These are phyloP conservation scores for Clanis bilineata DNA, from an alignment of 2,888 invertebrate genomes.

Conservation along the genomic window DNA sequence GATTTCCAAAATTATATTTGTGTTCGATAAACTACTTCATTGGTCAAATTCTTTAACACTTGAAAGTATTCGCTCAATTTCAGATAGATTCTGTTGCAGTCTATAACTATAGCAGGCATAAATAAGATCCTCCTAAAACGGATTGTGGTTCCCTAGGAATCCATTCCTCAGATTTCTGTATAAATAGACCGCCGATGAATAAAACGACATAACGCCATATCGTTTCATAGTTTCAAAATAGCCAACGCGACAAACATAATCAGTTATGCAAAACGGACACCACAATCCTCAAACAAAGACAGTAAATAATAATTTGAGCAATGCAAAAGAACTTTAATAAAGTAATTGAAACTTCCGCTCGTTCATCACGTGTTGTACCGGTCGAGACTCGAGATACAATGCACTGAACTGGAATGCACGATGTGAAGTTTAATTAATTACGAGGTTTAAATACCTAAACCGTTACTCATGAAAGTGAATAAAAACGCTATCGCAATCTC, in stretches of 20 bases:
- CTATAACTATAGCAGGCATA: no score
- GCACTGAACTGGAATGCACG: background rate
- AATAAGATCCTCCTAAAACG: no score
- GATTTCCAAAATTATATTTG: no score
- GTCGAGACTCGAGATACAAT: background rate
- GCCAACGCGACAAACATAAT: background rate
- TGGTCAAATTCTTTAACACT: no score
- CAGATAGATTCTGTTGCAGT: no score
- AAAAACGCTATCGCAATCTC: no score
- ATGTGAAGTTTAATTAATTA: conserved; percentile 1
- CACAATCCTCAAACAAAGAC: conserved; percentile 42
- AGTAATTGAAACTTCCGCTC: conserved; percentile 64
- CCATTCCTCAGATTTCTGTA: no score
- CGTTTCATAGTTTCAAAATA: background rate
- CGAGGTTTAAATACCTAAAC: background rate
- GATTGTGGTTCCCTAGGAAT: no score
- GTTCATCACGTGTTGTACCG: conserved; percentile 32
- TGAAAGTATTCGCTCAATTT: no score
- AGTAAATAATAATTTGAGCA: conserved; percentile 45
- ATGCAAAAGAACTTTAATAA: conserved; percentile 51
- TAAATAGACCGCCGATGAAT: no score
- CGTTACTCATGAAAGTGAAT: background rate
- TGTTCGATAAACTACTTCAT: no score
- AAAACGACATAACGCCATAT: no score
- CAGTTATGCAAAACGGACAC: conserved; percentile 36